Percentiles rank a stretch among this genome's conserved stretches.
phyloP scores from a whole-genome alignment of 2,888 invertebrate genomes.

The Barypeithes pellucidus region DNA sequence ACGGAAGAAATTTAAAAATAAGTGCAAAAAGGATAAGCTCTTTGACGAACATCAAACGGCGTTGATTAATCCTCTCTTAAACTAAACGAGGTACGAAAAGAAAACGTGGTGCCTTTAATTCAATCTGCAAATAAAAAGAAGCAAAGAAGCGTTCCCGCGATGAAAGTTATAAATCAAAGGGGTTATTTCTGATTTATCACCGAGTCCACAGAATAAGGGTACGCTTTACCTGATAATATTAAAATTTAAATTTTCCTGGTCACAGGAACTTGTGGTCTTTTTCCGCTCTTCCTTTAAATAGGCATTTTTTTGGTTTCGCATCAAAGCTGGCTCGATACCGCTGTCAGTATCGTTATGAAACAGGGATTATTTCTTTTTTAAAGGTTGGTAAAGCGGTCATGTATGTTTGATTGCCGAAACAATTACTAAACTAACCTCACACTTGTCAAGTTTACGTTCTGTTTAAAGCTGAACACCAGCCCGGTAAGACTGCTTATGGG shows the following conservation, averaged over 20 bases:
- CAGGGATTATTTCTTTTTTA: too few species aligned
- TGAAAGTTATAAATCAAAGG: constrained; percentile 6
- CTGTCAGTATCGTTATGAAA: too few species aligned
- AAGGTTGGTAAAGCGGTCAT: too few species aligned
- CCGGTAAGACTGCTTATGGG: too few species aligned
- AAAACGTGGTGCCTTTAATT: constrained; percentile 23
- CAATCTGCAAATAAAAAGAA: constrained; percentile 18
- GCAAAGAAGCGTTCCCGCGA: not conserved
- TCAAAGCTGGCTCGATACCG: too few species aligned
- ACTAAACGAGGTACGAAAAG: constrained; percentile 27
- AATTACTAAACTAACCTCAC: too few species aligned
- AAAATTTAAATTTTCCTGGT: not conserved
- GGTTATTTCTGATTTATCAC: not conserved
- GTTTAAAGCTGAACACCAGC: too few species aligned
- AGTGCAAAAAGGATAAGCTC: constrained; percentile 20
- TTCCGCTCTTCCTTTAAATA: too few species aligned
- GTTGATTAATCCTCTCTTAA: constrained; percentile 24
- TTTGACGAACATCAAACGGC: constrained; percentile 21
- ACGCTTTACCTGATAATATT: not conserved
- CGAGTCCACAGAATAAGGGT: not conserved
- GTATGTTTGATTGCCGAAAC: too few species aligned
- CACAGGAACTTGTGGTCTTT: too few species aligned
- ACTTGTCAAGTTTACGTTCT: too few species aligned
- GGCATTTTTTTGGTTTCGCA: too few species aligned
- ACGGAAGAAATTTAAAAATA: constrained; percentile 29